Evolutionary conservation across 37 sponge, comb jelly and placozoan genomes (phyloP), one percentile per base, ranked within the genome.

Genomic region (Bolinopsis microptera): DNA sequence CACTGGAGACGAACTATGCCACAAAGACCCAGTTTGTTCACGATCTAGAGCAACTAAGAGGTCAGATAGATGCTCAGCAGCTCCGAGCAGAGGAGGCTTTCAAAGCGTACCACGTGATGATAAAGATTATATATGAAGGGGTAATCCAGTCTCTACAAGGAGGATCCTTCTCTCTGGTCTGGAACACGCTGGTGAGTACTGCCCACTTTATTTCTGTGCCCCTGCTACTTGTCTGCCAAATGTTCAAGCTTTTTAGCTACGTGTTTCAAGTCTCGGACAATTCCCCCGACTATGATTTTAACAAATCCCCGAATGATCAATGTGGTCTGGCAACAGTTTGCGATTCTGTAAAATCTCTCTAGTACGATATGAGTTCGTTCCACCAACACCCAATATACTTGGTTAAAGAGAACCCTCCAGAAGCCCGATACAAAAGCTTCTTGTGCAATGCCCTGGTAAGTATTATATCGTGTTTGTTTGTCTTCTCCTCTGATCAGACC

Each of bases 21-120:
- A 72, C 75, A 28, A 72, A 72, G 18, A 72, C 75, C 3, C 75
- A 72, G 31, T 72, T 72, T 72, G 5, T 72, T 8, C 75, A 28
- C 31, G 75, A 72, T 21, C 25, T 72, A 5, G 75, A 72, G 75
- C 5, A 21, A 30, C 75, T 72, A n/a, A 5, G 75, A 72, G 27
- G 31, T 8, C 75, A 72, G 75, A 72, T 72, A 8, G 75, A 72
- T 21, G 75, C 75, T 21, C 13, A 72, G 25, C 75, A 72, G 25
- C 75, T 72, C n/a, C 27, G 75, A 28, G 75, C 75, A 24, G 75
- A 72, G 75, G 75, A 72, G 31, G 75, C 75, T 30, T 72, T 72
- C 75, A 72, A 72, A 72, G 75, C 75, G 75, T 72, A 72, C 25
- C 75, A 72, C 75, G 31, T 72, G 31, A 72, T 72, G 75, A 72